phyloP scores from a whole-genome alignment of 1,140 invertebrate species.

The Drosophila ercepeae region DNA sequence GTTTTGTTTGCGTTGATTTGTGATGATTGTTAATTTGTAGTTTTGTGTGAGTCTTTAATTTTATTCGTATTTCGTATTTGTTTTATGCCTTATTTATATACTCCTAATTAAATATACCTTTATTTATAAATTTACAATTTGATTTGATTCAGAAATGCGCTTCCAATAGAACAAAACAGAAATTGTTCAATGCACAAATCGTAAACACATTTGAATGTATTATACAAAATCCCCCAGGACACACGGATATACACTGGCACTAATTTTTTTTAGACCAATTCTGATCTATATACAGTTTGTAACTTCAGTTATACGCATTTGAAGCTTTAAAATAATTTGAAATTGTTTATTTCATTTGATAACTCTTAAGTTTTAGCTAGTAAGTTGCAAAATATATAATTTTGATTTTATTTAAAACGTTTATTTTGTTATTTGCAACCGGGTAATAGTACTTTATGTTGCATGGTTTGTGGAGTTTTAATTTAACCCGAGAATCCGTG shows the following conservation, averaged over 20 bases:
- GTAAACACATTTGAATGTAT: constrained; percentile 59
- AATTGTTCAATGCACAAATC: constrained; percentile 73
- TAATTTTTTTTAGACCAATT: constrained; percentile 25
- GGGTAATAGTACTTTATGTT: background rate
- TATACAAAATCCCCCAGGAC: constrained; percentile 58
- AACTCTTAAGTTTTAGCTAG: constrained; percentile 40
- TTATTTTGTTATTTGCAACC: background rate
- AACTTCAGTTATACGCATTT: constrained; percentile 51
- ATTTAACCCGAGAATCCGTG: constrained; percentile 10
- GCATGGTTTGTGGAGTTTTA: constrained; percentile 6
- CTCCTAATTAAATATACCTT: constrained; percentile 16
- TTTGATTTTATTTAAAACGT: constrained; percentile 35
- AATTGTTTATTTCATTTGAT: constrained; percentile 31
- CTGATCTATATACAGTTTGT: constrained; percentile 36
- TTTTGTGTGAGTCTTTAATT: constrained; percentile 37
- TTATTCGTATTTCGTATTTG: constrained; percentile 20
- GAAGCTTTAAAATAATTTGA: constrained; percentile 51
- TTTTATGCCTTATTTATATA: constrained; percentile 22
- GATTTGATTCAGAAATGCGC: constrained; percentile 49
- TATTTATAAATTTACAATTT: constrained; percentile 7
- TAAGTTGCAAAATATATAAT: constrained; percentile 54
- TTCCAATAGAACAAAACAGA: constrained; percentile 55
- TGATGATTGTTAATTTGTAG: constrained; percentile 70
- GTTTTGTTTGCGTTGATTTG: constrained; percentile 57
- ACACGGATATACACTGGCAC: constrained; percentile 22